phyloP scores from a whole-genome alignment of 2,113 vertebrate species.

The Axis porcinus region DNA sequence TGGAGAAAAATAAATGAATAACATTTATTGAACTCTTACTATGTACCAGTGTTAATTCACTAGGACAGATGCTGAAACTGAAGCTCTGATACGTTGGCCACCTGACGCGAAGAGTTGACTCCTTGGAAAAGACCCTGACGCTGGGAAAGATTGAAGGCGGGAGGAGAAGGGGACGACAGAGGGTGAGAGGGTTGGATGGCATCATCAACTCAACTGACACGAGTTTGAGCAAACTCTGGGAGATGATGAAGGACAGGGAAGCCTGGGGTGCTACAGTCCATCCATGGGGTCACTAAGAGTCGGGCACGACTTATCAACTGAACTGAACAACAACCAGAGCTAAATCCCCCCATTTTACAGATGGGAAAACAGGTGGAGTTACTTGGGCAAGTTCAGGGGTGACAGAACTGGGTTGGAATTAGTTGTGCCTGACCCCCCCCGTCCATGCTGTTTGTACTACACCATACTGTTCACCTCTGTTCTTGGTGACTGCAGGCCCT shows the following conservation, averaged over 20 bases:
- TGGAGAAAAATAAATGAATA: background rate
- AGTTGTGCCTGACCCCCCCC: background rate
- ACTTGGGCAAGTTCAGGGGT: background rate
- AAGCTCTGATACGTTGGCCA: background rate
- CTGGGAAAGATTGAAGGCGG: background rate
- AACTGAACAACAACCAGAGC: background rate
- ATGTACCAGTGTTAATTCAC: background rate
- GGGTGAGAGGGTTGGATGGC: background rate
- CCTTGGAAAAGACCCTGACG: background rate
- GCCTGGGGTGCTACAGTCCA: background rate
- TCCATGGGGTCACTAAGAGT: background rate
- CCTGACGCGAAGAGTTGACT: background rate
- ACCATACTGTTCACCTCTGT: background rate
- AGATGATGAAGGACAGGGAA: background rate
- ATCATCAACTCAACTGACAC: background rate
- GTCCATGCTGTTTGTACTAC: background rate
- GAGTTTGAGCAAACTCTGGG: background rate
- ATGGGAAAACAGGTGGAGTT: background rate
- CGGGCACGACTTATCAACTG: accelerated
- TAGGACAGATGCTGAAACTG: background rate
- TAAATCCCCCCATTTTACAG: background rate
- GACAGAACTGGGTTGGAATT: background rate
- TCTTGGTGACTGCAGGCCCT: background rate
- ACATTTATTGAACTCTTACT: background rate
- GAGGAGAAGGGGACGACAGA: background rate